Conservation (phyloP, 2,888 invertebrate genomes). For the Ormyrus nitidulus region DNA sequence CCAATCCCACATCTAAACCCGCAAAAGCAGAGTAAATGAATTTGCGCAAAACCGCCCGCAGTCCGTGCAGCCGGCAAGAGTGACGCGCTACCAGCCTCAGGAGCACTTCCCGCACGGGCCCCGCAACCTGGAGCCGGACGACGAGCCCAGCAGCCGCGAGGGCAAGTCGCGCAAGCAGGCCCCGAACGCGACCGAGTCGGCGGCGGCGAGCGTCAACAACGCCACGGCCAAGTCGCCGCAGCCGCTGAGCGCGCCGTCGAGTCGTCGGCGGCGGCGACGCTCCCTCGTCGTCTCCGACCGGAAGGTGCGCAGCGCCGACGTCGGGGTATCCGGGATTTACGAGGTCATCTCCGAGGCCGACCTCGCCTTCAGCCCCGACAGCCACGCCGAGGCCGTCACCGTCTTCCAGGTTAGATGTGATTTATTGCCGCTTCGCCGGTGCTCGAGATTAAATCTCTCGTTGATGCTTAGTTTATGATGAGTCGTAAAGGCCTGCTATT, state of each 20-base stretch:
- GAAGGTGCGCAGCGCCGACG: constrained; percentile 88
- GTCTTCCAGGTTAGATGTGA: constrained; percentile 82
- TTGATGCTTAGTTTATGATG: too few species aligned
- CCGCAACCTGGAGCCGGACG: constrained; percentile 78
- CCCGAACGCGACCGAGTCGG: constrained; percentile 1
- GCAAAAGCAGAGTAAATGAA: too few species aligned
- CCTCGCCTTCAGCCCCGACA: constrained; percentile 90
- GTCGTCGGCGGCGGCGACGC: constrained; percentile 80
- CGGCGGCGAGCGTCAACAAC: background rate
- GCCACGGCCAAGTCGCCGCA: background rate
- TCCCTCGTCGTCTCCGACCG: constrained; percentile 83
- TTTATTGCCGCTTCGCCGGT: too few species aligned
- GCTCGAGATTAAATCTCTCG: too few species aligned
- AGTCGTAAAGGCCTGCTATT: too few species aligned
- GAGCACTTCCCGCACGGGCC: constrained; percentile 88
- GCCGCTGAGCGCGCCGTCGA: constrained; percentile 60
- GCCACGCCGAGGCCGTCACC: constrained; percentile 87
- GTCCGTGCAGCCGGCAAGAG: constrained; percentile 72
- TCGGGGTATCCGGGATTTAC: constrained; percentile 92
- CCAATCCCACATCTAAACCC: too few species aligned
- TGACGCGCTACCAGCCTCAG: constrained; percentile 78
- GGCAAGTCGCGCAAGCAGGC: constrained; percentile 30
- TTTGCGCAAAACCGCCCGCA: background rate
- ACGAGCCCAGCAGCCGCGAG: constrained; percentile 23
- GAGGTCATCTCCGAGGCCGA: constrained; percentile 95